These are phyloP conservation scores for Cassiopea andromeda DNA, from an alignment of 30 jellyfish, hydroid and myxozoan genomes.

Conservation along the genomic window DNA sequence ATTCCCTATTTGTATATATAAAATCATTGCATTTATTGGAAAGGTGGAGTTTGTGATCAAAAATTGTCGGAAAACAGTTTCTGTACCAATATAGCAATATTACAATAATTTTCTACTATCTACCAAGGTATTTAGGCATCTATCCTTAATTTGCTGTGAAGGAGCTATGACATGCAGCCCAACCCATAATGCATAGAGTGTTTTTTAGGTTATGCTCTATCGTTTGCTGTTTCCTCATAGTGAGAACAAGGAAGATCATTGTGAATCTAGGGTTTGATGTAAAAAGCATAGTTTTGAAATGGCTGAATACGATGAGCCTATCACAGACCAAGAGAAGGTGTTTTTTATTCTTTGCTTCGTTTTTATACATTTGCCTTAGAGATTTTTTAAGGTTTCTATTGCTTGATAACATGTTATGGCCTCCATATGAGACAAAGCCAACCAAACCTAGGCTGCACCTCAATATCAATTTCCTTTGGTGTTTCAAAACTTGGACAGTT, in stretches of 20 bases:
- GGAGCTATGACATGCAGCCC: neutral
- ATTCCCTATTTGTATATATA: no score
- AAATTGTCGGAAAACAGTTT: no score
- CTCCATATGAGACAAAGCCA: neutral
- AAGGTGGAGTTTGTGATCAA: no score
- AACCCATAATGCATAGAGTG: constrained; percentile 1
- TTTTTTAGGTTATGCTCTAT: neutral
- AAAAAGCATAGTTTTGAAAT: neutral
- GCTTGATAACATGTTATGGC: neutral
- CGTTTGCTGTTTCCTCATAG: neutral
- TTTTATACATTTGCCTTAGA: neutral
- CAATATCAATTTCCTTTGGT: neutral
- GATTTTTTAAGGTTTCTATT: neutral
- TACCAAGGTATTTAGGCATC: no score
- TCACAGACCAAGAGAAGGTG: constrained; percentile 88
- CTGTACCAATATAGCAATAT: no score
- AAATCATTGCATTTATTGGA: no score
- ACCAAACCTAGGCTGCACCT: neutral
- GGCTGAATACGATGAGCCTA: constrained; percentile 85
- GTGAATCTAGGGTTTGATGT: neutral
- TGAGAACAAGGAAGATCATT: neutral
- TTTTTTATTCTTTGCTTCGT: neutral
- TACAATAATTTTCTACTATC: no score
- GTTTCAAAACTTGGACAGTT: no score
- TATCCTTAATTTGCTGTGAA: neutral